Base-by-base conservation (phyloP, 2,888 invertebrate species). In the Arrhopalites spinosus region DNA sequence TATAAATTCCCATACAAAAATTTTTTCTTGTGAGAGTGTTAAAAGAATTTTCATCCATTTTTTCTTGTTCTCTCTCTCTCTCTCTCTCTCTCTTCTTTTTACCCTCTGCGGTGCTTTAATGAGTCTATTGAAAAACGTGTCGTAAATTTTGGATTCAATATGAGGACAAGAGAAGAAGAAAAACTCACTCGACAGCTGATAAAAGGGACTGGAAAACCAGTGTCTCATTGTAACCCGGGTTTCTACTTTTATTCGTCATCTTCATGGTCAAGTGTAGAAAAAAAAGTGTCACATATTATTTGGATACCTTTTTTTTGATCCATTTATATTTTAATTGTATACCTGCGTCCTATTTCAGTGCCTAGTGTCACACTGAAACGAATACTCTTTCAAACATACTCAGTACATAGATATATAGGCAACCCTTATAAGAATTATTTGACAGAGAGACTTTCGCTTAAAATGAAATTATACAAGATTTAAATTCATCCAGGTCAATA, bases 61-160 rank as follows among this genome's bases (percentile, higher is more conserved):
- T 25, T 3, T 67, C 47, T 45, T 67, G 67, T 47, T 45, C 20
- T 67, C 20, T 43, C 68, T 23, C 71, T 13, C 11, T 36, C 29
- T 36, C 43, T 61, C 61, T 20, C n/a, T 25, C 53, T 25, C 11
- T 17, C 13, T 17, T 29, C 27, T 50, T 56, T 70, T 36, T 25
- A 72, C 47, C 7, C 30, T 66, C 23, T 25, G 30, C 64, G 17
- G 50, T 30, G 47, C 61, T 77, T 78, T 80, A 80, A 80, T 80
- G 75, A 80, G 71, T 64, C 78, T 69, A 77, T 78, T 80, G 77
- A 77, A 1, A 59, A 74, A 67, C 69, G 64, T 76, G 78, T 76
- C 78, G 72, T 78, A 77, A 77, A 80, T 77, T 77, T 77, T 77
- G 76, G 77, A 78, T 80, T 77, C 80, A 76, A 80, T 78, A 67